A percentile compares a stretch with the other conserved stretches of the same genome.
phyloP scores from a whole-genome alignment of 1,140 invertebrate genomes.

The Ostrea edulis region DNA sequence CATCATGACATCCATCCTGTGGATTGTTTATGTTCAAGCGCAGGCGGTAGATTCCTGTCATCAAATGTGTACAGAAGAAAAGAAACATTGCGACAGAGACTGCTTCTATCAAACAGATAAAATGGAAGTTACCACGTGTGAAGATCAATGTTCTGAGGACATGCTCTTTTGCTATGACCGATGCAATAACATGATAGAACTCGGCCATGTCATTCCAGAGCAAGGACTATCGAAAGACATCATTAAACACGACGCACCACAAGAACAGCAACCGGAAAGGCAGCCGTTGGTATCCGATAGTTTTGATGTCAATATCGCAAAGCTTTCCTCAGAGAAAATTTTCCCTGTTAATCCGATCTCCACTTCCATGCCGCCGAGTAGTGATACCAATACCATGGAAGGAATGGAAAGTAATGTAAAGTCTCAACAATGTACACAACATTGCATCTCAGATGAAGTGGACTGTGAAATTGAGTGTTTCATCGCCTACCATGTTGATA shows the following conservation, averaged over 20 bases:
- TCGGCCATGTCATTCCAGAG: not conserved
- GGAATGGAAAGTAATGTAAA: not conserved
- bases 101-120: not conserved
- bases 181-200: not conserved
- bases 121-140: not conserved
- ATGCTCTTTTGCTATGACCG: not conserved
- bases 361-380: not conserved
- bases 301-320: not conserved
- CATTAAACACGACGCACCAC: not conserved
- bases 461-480: not conserved
- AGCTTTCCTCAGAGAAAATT: not conserved
- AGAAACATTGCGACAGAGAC: not conserved
- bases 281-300: not conserved
- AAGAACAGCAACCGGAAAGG: not conserved
- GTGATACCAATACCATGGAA: not conserved
- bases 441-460: not conserved
- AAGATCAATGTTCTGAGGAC: not conserved
- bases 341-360: not conserved
- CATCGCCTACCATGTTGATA: not conserved
- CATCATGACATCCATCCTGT: not conserved
- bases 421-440: not conserved
- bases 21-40: not conserved
- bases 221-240: not conserved
- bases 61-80: constrained; percentile 18
- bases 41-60: not conserved